Evolutionary conservation across 2,888 invertebrate species (phyloP).

Genomic region (Candidula unifasciata): DNA sequence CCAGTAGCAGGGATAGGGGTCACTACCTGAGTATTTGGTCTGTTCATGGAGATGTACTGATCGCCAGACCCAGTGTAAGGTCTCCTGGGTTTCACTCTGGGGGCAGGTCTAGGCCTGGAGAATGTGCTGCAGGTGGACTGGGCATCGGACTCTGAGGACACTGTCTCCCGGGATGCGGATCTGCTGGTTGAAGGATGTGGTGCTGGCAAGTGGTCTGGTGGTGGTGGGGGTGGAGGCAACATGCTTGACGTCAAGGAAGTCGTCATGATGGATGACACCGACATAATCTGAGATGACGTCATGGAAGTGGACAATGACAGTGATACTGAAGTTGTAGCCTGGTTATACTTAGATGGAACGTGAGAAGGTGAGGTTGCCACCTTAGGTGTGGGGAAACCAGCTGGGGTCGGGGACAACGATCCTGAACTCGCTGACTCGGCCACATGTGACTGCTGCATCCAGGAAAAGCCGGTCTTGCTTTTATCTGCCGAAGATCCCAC

Average conservation of each 20-base stretch:
- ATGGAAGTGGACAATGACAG: conserved; percentile 31
- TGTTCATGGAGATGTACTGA: conserved; percentile 73
- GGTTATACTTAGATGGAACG: conserved; percentile 19
- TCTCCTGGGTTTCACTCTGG: conserved; percentile 63
- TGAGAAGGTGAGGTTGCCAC: conserved; percentile 29
- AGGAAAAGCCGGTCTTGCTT: conserved; percentile 34
- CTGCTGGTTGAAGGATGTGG: conserved; percentile 54
- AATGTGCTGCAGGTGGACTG: conserved; percentile 63
- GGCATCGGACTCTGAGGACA: conserved; percentile 60
- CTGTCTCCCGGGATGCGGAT: conserved; percentile 55
- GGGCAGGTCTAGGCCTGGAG: conserved; percentile 68
- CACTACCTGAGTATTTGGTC: conserved; percentile 64
- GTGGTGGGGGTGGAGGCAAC: conserved; percentile 51
- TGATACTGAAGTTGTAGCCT: not conserved
- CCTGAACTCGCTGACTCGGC: not conserved
- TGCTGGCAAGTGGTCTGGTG: conserved; percentile 53
- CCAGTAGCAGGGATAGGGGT: too few relatives aligned
- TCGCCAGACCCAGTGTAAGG: conserved; percentile 65
- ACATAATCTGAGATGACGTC: conserved; percentile 43
- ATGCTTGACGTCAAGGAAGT: conserved; percentile 53
- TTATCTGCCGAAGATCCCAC: conserved; percentile 2
- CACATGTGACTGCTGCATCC: conserved; percentile 33
- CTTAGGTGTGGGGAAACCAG: not conserved
- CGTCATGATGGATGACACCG: conserved; percentile 50
- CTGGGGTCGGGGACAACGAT: not conserved